phyloP scores from a whole-genome alignment of 2,888 invertebrate genomes.

The Pharmacophagus antenor region DNA sequence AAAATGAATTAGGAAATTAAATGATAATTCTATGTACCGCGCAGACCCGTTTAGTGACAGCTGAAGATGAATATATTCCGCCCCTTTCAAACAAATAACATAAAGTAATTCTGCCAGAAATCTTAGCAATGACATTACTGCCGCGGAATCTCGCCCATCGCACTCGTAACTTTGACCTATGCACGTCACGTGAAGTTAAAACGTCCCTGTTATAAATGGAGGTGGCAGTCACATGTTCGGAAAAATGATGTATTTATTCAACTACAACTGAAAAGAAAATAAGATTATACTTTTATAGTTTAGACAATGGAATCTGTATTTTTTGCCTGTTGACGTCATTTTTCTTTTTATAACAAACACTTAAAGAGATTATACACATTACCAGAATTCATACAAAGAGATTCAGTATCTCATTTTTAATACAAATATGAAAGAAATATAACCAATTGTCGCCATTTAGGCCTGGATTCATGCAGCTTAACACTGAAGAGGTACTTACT shows the following conservation, averaged over 20 bases:
- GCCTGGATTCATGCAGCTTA: no score
- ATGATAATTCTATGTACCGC: background rate
- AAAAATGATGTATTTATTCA: background rate
- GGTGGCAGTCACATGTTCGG: background rate
- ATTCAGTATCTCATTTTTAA: no score
- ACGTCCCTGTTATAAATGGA: background rate
- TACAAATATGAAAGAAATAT: no score
- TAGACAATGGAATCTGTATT: no score
- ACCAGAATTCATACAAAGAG: no score
- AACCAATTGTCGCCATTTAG: no score
- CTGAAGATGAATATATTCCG: conserved; percentile 54
- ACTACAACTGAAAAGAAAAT: no score
- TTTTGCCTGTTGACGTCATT: no score
- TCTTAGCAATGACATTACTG: conserved; percentile 70
- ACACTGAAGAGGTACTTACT: no score
- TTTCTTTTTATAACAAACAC: no score
- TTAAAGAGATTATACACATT: no score
- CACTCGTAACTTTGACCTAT: conserved; percentile 53
- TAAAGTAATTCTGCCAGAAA: conserved; percentile 72
- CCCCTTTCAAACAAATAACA: conserved; percentile 65
- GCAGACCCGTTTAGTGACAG: conserved; percentile 3
- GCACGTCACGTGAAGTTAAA: conserved; percentile 37
- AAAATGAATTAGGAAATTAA: background rate
- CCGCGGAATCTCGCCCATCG: conserved; percentile 61
- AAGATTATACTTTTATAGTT: no score